Evolutionary conservation across 2,888 invertebrate genomes (phyloP), one percentile per base, ranked within the genome.

Genomic region (Heliconius sara): DNA sequence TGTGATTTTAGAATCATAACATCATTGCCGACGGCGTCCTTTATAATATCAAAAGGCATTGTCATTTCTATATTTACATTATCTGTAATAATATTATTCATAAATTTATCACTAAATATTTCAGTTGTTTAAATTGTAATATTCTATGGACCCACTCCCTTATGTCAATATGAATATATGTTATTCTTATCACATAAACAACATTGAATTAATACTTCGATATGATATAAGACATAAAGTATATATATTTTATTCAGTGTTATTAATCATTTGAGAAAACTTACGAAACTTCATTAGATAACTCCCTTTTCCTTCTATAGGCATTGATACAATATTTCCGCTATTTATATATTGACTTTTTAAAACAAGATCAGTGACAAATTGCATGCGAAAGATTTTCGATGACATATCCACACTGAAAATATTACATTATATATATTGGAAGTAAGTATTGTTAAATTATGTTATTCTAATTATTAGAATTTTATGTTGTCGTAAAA

Each of bases 371-470:
- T 76, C 47, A 7, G 70, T 52, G 25, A 19, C 47, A 76, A 71
- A 79, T 47, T 47, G 13, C 25, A 71, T 19, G 10, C 57, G 70
- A n/a, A 39, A 16, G 2, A 74, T 43, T 30, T 72, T 72, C 34
- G 77, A 22, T 72, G 43, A 22, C 47, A 72, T 30, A 25, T 78
- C 71, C 39, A 78, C 22, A 7, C 77, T 78, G 72, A 27, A 78
- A 78, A 22, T 22, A 52, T 52, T 52, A 19, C 6, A 52, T 52
- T 19, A 52, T 0, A 52, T 52, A 19, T 19, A 52, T 7, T 52
- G 19, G 7, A 52, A 19, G 22, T 19, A 7, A 52, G 2, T 52
- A 7, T 52, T 52, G 19, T 52, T 52, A 16, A 47, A 47, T 47
- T 47, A 52, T 52, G 1, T 16, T 52, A 52, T 19, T 52, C 19